Evolutionary conservation across 2,888 invertebrate species (phyloP), one percentile per base, ranked within the genome.

Genomic region (Ectemnius cavifrons): DNA sequence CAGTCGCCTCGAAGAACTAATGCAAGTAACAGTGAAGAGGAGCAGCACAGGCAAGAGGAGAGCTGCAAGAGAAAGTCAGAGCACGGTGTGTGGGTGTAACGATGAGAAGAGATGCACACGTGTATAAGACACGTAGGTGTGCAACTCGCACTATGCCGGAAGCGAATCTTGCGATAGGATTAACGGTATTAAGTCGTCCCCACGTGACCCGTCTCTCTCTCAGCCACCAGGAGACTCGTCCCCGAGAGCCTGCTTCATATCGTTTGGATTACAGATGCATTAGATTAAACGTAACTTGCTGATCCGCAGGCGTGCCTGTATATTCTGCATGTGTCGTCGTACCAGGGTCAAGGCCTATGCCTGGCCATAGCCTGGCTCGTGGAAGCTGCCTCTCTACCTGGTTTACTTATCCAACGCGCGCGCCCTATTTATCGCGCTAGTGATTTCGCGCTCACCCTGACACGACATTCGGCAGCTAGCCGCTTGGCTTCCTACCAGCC

Each of bases 121-220:
- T 23, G 23, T 23, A 23, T 23, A 11, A 37, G 5, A 37, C 8
- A 37, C 37, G 37, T 37, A 37, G 37, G 37, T 37, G 37, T 37
- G 8, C 8, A 37, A 0, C 11, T 72, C 78, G 76, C 74, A 66
- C 56, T 65, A 52, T 70, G 81, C 81, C 83, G 86, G 83, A 86
- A 84, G 78, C 77, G 86, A 85, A 86, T 87, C 85, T 83, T 59
- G 79, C 83, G 86, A 85, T 86, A 84, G 83, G 75, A 80, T 82
- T 85, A 87, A 84, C 86, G 80, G 86, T 82, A 84, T 83, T 80
- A 78, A 84, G 79, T 82, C 84, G 78, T 82, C 78, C 76, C 80
- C 77, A 74, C 83, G 80, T 84, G 82, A 83, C 80, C 82, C 57
- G 72, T 63, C 84, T 80, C 68, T 63, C 84, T 80, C 68, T 67